These are phyloP conservation scores for Paramormyrops kingsleyae DNA, from an alignment of 2,113 vertebrate species.

Conservation along the genomic window DNA sequence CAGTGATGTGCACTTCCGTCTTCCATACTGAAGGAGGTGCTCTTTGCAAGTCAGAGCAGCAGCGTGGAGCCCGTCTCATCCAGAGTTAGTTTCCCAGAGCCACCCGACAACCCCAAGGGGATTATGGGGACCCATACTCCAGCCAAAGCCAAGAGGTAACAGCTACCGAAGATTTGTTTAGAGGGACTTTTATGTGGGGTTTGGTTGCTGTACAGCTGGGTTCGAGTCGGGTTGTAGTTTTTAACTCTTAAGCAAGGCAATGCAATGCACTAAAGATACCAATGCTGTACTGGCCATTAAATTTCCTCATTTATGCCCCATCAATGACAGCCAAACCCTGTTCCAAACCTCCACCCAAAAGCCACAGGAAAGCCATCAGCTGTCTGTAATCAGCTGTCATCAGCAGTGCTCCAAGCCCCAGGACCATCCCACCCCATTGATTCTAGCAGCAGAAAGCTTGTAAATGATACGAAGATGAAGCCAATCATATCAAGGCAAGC, in stretches of 20 bases:
- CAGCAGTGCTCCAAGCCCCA: not conserved
- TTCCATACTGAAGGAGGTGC: constrained; percentile 37
- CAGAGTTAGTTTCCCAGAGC: constrained; percentile 17
- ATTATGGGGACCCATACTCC: not conserved
- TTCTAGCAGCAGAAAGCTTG: not conserved
- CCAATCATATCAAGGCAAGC: not conserved
- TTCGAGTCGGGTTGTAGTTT: not conserved
- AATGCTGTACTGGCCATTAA: not conserved
- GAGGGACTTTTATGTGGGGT: not conserved
- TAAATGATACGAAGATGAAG: not conserved
- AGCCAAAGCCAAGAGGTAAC: constrained; percentile 16
- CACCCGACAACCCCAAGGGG: constrained; percentile 16
- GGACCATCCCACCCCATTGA: not conserved
- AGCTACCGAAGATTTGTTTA: not conserved
- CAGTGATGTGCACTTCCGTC: not conserved
- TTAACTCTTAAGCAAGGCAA: not conserved
- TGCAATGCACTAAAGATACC: not conserved
- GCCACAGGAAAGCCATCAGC: not conserved
- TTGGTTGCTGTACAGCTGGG: not conserved
- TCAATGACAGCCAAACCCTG: not conserved
- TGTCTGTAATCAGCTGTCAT: not conserved
- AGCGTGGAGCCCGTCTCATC: constrained; percentile 27
- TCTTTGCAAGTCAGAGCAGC: not conserved
- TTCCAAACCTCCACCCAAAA: not conserved
- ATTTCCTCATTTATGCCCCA: not conserved